Conservation (phyloP, 2,797 vertebrate species). For the Sandelia bainsii region DNA sequence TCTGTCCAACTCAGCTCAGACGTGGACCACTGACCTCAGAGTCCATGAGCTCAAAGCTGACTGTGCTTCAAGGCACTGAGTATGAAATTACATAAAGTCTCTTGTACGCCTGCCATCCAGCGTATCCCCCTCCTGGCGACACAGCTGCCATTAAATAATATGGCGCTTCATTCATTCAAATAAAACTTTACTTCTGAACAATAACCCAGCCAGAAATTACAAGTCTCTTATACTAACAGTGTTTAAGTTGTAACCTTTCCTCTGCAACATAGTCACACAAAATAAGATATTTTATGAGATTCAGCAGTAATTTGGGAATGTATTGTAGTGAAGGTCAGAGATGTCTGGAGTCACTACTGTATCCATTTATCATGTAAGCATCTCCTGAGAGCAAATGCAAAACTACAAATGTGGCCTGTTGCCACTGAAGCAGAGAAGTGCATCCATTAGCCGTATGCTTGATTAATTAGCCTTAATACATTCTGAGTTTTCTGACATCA, state of each 20-base stretch:
- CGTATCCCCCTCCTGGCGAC: background rate
- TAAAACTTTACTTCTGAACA: no score
- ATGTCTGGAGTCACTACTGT: background rate
- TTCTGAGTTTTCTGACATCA: conserved; percentile 36
- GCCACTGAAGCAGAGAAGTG: conserved; percentile 8
- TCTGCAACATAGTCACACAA: conserved; percentile 10
- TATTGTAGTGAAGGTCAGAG: conserved; percentile 29
- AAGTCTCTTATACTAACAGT: background rate
- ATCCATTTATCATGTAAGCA: conserved; percentile 33
- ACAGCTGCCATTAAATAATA: background rate
- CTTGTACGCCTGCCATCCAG: background rate
- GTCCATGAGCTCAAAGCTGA: conserved; percentile 4
- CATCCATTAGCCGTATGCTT: background rate
- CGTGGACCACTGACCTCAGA: conserved; percentile 44
- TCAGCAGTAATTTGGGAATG: conserved; percentile 24
- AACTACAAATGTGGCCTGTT: background rate
- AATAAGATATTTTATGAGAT: conserved; percentile 12
- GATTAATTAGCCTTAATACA: conserved; percentile 44
- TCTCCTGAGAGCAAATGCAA: background rate
- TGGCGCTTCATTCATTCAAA: background rate
- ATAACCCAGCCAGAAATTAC: background rate
- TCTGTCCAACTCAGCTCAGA: conserved; percentile 23
- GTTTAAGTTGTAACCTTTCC: conserved; percentile 9
- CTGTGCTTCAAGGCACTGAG: conserved; percentile 20
- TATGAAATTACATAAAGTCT: conserved; percentile 6